These are phyloP conservation scores for Gallirallus australis DNA, from an alignment of 2,797 vertebrate species.

Conservation along the genomic window DNA sequence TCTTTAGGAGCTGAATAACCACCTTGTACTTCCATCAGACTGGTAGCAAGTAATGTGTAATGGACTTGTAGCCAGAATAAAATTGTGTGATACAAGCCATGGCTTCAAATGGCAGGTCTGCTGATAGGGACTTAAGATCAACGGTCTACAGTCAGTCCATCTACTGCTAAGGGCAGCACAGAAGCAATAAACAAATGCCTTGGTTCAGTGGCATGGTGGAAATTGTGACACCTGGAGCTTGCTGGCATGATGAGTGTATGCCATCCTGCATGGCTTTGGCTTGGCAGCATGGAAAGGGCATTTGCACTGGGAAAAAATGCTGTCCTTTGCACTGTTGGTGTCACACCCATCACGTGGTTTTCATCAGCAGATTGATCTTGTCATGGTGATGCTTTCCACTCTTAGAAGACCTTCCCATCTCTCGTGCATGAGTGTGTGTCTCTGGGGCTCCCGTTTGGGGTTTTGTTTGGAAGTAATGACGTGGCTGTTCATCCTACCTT, in stretches of 20 bases:
- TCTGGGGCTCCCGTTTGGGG: background rate
- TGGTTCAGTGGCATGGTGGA: background rate
- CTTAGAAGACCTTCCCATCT: background rate
- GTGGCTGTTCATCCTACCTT: background rate
- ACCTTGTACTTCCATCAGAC: background rate
- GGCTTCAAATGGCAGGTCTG: background rate
- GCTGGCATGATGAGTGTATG: fast-evolving
- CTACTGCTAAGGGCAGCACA: background rate
- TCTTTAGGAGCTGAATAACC: constrained; percentile 44
- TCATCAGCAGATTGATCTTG: background rate
- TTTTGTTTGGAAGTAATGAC: background rate
- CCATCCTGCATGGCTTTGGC: background rate
- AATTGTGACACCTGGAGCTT: background rate
- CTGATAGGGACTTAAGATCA: background rate
- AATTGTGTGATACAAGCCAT: background rate
- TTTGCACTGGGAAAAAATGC: background rate
- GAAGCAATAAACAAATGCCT: background rate
- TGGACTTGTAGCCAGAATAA: background rate
- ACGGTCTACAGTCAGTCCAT: background rate
- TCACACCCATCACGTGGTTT: background rate
- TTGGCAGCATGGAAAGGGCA: background rate
- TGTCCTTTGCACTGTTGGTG: background rate
- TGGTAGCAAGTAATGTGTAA: background rate
- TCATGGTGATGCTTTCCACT: background rate
- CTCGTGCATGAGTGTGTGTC: fast-evolving